Base-by-base conservation (phyloP, 2,113 vertebrate genomes). In the Lates calcarifer region DNA sequence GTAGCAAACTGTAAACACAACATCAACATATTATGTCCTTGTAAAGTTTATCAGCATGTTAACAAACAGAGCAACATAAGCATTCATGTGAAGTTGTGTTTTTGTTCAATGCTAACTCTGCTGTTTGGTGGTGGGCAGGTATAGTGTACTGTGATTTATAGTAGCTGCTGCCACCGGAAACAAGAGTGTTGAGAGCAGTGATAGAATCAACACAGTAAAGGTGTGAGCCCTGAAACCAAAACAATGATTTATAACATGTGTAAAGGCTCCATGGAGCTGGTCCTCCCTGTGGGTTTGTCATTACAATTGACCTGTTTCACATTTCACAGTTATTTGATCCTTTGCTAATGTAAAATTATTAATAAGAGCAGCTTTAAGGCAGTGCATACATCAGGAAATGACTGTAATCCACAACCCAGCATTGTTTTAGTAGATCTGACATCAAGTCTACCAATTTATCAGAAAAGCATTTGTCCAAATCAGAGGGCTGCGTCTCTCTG, bases 381-480 rank as follows among this genome's bases (percentile, higher is more conserved):
- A 66, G 20, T 20, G 7, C 6, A 29, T 9, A 65, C 2, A 11
- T 22, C 26, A 22, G 20, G 45, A 24, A 35, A 37, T 68, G 6
- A 37, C 28, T n/a, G 17, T 22, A 22, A 49, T n/a, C 17, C 22
- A 8, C 12, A 51, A 24, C n/a, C 28, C 28, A 67, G 64, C 64
- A 8, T 33, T 33, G 45, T 67, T 15, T 58, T 20, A 58, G 20
- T 22, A 33, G 45, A 3, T 33, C 22, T 31, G 41, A 66, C 31
- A 26, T 57, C 55, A 57, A 14, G 15, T 29, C 55, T 57, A 26
- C 13, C 26, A 58, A 6, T 31, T 35, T 13, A 61, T 61, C 31
- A 68, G 28, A 53, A n/a, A 53, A n/a, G 3, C 33, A 39, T 39
- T 70, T 56, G n/a, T 39, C 17, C 20, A 67, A 67, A 66, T 47